Evolutionary conservation across 2,888 invertebrate genomes (phyloP).

Genomic region (Drosophila fungiperda): DNA sequence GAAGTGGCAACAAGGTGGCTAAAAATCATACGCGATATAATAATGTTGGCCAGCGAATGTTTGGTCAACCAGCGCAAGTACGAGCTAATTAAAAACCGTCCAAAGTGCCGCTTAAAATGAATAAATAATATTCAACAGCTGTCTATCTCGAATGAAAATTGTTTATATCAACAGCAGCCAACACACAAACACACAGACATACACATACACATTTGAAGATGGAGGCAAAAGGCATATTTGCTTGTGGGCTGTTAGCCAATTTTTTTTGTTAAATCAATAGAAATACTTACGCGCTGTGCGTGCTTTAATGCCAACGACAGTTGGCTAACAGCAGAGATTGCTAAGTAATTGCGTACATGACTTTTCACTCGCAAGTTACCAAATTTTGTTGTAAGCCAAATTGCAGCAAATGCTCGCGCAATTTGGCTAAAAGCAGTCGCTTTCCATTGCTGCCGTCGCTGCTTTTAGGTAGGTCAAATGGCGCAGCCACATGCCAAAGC

Average conservation of each 20-base stretch:
- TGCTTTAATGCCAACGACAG: constrained; percentile 36
- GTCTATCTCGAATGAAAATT: constrained; percentile 23
- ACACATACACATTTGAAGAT: background rate
- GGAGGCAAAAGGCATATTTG: background rate
- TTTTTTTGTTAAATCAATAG: constrained; percentile 74
- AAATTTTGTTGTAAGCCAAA: constrained; percentile 34
- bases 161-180: constrained; percentile 13
- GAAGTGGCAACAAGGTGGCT: constrained; percentile 35
- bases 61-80: constrained; percentile 66
- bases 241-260: background rate
- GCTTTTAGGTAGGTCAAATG: constrained; percentile 75
- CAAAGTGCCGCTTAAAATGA: constrained; percentile 31
- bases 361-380: constrained; percentile 53
- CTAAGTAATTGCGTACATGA: constrained; percentile 78
- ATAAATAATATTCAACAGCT: constrained; percentile 56
- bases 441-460: constrained; percentile 21
- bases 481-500: constrained; percentile 58
- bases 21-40: constrained; percentile 31
- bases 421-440: constrained; percentile 78
- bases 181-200: constrained; percentile 10
- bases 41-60: constrained; percentile 61
- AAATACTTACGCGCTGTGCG: constrained; percentile 44
- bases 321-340: constrained; percentile 12
- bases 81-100: constrained; percentile 59
- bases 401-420: constrained; percentile 61